Percentiles rank a stretch among this genome's conserved stretches.
Conservation (phyloP, 2,797 vertebrate genomes). For the Clarias platycephalus region DNA sequence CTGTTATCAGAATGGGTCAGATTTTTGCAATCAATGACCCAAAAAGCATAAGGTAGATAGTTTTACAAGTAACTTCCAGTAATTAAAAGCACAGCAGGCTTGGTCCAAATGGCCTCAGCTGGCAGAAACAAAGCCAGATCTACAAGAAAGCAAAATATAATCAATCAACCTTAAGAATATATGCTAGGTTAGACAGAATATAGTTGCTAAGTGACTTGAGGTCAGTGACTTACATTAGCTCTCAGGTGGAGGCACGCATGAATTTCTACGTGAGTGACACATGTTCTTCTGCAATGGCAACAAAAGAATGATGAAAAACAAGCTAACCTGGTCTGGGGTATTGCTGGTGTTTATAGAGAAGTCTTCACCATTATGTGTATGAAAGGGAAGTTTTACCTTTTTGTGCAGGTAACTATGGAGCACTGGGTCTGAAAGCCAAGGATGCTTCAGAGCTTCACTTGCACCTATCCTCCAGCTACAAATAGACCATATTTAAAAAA, state of each 20-base stretch:
- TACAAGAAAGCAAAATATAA: constrained; percentile 5
- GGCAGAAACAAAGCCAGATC: constrained; percentile 64
- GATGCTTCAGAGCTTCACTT: constrained; percentile 87
- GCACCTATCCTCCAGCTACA: constrained; percentile 94
- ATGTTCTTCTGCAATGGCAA: constrained; percentile 71
- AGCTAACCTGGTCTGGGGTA: neutral
- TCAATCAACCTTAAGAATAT: neutral
- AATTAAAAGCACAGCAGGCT: constrained; percentile 63
- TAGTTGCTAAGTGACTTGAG: neutral
- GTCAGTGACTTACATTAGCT: constrained; percentile 78
- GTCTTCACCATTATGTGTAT: neutral
- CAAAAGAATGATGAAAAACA: neutral
- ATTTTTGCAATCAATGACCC: neutral
- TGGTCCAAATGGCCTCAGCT: constrained; percentile 78
- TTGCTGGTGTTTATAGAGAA: neutral
- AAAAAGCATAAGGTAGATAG: constrained; percentile 22
- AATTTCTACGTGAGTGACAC: constrained; percentile 73
- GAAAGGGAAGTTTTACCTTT: constrained; percentile 72
- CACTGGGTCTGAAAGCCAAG: constrained; percentile 86
- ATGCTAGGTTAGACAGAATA: neutral
- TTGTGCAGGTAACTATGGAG: constrained; percentile 82
- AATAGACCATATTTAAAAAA: neutral
- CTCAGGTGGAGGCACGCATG: constrained; percentile 67
- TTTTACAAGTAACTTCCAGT: constrained; percentile 36
- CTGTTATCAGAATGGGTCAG: constrained; percentile 7